These are phyloP conservation scores for Ataeniobius toweri DNA, from an alignment of 2,797 vertebrate genomes.

Conservation along the genomic window DNA sequence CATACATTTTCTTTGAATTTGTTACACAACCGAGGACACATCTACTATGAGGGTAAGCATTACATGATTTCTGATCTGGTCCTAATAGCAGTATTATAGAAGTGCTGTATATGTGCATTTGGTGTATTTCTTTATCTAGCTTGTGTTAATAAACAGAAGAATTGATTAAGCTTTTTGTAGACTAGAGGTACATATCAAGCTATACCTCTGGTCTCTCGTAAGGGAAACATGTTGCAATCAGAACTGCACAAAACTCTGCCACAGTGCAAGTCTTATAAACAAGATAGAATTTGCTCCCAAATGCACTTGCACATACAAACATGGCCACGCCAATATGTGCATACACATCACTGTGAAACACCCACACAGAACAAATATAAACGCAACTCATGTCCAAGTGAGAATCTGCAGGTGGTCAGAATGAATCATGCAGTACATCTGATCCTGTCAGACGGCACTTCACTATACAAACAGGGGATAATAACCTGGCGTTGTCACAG, in stretches of 20 bases:
- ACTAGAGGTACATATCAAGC: background rate
- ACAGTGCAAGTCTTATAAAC: constrained; percentile 2
- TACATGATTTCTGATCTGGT: background rate
- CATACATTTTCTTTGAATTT: no score
- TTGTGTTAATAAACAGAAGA: background rate
- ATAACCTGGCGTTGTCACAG: constrained; percentile 39
- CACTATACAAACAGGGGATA: constrained; percentile 42
- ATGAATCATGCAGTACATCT: constrained; percentile 35
- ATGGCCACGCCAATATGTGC: background rate
- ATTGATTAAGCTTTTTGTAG: background rate
- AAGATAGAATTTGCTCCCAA: constrained; percentile 28
- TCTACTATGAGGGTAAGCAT: no score
- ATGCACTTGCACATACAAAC: constrained; percentile 11
- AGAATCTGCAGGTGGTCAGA: background rate
- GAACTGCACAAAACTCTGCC: constrained; percentile 15
- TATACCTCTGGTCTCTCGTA: background rate
- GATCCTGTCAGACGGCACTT: constrained; percentile 36
- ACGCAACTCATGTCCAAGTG: constrained; percentile 1
- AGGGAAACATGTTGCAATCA: constrained; percentile 2
- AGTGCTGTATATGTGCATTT: no score
- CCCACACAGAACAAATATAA: constrained; percentile 32
- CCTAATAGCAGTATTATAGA: background rate
- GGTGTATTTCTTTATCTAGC: background rate
- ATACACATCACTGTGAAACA: constrained; percentile 2
- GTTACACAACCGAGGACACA: no score